Evolutionary conservation across 2,113 vertebrate genomes (phyloP), one percentile per base, ranked within the genome.

Genomic region (Leptocoma aspasia): DNA sequence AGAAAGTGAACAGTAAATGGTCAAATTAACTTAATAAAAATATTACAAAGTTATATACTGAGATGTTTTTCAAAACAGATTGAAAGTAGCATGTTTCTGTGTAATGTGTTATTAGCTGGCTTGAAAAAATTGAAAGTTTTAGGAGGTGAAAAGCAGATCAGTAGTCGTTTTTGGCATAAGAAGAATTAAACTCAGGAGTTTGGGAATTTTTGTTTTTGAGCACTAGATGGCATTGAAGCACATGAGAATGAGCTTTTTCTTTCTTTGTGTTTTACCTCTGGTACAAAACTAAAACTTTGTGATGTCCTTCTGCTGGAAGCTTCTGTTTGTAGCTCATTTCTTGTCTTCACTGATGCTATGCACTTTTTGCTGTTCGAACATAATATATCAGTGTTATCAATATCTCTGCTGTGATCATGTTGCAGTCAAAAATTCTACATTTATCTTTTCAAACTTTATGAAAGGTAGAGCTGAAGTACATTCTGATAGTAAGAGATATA

Each of bases 191-290:
- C 24, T 27, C 0, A 0, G 13, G 23, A 60, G 37, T 64, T 47
- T 14, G 8, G 35, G 20, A 56, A 6, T 15, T 70, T 73, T 69
- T 77, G 37, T 0, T 61, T 94, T 66, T 80, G 63, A 79, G 82
- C 97, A 94, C 93, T 95, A 95, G 96, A 59, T 96, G 96, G 93
- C 94, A 91, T 59, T 68, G 82, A 87, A 80, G 52, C 49, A 56
- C 4, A 1, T 37, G 28, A 61, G 17, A 71, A 23, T 27, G 35
- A 47, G 26, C 42, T 27, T 66, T 68, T 78, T 53, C 7, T 13
- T 84, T 23, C 28, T 59, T 71, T 52, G 33, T 50, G 10, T 63
- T 84, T 39, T 57, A 45, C 19, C 18, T 86, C 23, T 80, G 11
- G 20, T 79, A 57, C 42, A 78, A 63, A 68, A 63, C 54, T 31